Conservation (phyloP, 2,113 vertebrate genomes). For the Antechinus flavipes region DNA sequence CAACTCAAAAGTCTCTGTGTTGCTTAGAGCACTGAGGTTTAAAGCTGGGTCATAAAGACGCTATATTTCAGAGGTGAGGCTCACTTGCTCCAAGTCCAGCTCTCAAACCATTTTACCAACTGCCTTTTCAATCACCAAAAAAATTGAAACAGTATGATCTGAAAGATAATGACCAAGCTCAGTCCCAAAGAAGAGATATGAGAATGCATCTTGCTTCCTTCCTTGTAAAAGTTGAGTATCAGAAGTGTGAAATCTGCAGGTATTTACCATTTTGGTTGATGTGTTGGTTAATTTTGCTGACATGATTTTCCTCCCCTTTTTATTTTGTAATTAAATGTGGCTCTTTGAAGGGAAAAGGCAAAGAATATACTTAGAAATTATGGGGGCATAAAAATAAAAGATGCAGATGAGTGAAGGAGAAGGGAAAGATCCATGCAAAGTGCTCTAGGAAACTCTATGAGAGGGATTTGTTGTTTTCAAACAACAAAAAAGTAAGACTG, state of each 20-base stretch:
- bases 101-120: neutral
- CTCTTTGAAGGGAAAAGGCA: neutral
- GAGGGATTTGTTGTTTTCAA: constrained; percentile 18
- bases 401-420: too few relatives aligned
- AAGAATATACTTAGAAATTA: neutral
- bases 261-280: neutral
- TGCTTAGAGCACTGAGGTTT: neutral
- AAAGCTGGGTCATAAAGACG: neutral
- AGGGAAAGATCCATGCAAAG: neutral
- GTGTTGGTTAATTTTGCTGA: neutral
- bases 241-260: neutral
- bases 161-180: neutral
- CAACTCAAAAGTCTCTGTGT: neutral
- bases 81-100: too few relatives aligned
- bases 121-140: neutral
- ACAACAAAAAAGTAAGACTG: constrained; percentile 34
- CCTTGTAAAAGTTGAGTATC: neutral
- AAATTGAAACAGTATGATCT: neutral
- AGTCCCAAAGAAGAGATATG: neutral
- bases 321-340: neutral
- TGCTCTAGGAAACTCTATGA: neutral
- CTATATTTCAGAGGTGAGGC: neutral
- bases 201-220: neutral
- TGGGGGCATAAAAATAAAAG: neutral
- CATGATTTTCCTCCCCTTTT: neutral